phyloP scores from a whole-genome alignment of 1,140 invertebrate genomes.

The Dinothrombium tinctorium region DNA sequence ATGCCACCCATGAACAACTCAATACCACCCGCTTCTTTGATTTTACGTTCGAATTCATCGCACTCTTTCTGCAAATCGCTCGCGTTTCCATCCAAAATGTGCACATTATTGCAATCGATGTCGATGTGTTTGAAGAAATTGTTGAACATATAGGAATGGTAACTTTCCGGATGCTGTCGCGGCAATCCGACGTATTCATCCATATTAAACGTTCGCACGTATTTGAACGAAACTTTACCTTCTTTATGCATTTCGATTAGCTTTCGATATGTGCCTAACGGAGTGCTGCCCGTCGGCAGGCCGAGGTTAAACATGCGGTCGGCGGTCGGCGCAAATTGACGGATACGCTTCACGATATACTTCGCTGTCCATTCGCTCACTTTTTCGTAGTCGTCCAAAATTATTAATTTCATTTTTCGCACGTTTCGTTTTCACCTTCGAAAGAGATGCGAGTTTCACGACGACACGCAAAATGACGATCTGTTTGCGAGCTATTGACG shows the following conservation, averaged over 20 bases:
- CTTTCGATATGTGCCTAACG: slow-evolving; percentile 80
- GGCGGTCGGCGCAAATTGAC: slow-evolving; percentile 62
- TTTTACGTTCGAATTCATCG: slow-evolving; percentile 58
- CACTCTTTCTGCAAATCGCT: slow-evolving; percentile 65
- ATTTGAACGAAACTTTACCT: slow-evolving; percentile 84
- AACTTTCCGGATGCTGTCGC: slow-evolving; percentile 83
- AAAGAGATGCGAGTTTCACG: no score
- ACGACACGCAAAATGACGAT: no score
- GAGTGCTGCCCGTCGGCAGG: slow-evolving; percentile 82
- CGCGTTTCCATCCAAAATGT: slow-evolving; percentile 90
- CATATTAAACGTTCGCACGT: slow-evolving; percentile 99
- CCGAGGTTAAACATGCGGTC: slow-evolving; percentile 78
- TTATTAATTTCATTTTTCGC: slow-evolving; percentile 82
- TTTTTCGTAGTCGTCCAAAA: slow-evolving; percentile 52
- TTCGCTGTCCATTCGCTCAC: slow-evolving; percentile 86
- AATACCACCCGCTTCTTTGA: slow-evolving; percentile 68
- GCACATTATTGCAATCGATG: slow-evolving; percentile 73
- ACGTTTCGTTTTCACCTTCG: no score
- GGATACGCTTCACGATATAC: slow-evolving; percentile 79
- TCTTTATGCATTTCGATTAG: slow-evolving; percentile 70
- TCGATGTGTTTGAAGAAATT: slow-evolving; percentile 94
- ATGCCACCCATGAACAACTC: slow-evolving; percentile 92
- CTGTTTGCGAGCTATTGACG: no score
- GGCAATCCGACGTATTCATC: slow-evolving; percentile 93
- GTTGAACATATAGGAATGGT: slow-evolving; percentile 96